Conservation (phyloP, 2,113 vertebrate species). For the Amphilophus citrinellus region DNA sequence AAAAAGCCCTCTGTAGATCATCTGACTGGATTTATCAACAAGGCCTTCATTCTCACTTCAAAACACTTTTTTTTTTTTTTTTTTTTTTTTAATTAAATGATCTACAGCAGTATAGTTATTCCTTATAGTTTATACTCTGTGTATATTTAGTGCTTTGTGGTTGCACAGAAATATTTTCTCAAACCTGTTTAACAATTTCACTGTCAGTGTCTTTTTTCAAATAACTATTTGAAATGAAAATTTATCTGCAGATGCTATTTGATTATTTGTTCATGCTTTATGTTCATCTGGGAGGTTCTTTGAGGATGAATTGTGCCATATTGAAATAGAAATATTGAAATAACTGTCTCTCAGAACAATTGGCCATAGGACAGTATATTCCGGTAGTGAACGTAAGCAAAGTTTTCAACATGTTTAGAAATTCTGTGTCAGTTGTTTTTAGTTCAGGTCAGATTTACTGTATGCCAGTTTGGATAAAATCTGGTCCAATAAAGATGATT, state of each 20-base stretch:
- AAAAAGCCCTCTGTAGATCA: neutral
- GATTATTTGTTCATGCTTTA: neutral
- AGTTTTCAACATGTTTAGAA: neutral
- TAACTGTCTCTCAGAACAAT: neutral
- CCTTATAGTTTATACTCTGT: neutral
- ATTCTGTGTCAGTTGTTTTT: neutral
- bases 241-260: neutral
- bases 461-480: neutral
- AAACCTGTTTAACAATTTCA: neutral
- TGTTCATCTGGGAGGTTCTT: neutral
- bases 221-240: neutral
- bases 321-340: neutral
- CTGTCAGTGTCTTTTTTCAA: neutral
- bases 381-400: neutral
- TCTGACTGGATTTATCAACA: neutral
- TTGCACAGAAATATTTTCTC: neutral
- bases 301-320: neutral
- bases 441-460: neutral
- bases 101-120: neutral
- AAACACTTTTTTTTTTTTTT: too few relatives aligned
- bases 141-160: neutral
- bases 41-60: neutral
- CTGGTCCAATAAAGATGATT: neutral
- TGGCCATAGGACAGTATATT: neutral
- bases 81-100: neutral